Evolutionary conservation across 2,797 vertebrate species (phyloP).

Genomic region (Nothura maculosa): DNA sequence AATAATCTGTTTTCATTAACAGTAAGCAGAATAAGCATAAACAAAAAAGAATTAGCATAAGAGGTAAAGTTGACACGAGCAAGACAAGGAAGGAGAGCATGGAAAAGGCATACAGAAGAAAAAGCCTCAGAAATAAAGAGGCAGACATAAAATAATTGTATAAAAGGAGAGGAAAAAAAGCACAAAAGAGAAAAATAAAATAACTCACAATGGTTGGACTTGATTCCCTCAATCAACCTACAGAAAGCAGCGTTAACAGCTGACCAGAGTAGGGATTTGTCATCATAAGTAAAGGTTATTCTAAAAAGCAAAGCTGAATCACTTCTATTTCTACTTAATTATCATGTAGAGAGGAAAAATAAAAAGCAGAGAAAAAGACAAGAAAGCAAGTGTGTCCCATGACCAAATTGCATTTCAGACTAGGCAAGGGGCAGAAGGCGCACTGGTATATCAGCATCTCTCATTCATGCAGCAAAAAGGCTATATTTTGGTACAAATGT

Average conservation of each 20-base stretch:
- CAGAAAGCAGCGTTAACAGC: not conserved
- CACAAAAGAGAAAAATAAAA: not conserved
- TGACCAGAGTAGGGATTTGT: not conserved
- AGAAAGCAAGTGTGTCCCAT: rapidly evolving
- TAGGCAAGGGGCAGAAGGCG: not conserved
- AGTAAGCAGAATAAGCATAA: not conserved
- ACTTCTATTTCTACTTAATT: not conserved
- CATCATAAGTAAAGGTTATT: not conserved
- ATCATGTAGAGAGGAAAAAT: not conserved
- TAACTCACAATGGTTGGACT: not conserved
- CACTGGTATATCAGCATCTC: not conserved
- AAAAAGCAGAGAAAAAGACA: rapidly evolving
- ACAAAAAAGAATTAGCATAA: not conserved
- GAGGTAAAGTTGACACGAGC: not conserved
- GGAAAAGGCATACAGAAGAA: not conserved
- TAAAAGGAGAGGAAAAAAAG: not conserved
- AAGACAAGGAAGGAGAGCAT: not conserved
- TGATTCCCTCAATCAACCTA: not conserved
- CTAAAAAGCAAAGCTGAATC: constrained; percentile 21
- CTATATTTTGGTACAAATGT: not conserved
- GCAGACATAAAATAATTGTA: not conserved
- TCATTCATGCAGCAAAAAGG: not conserved
- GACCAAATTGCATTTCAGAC: not conserved
- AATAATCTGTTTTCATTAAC: not conserved
- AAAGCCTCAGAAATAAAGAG: not conserved